Percentiles rank a stretch among this genome's conserved stretches.
phyloP scores from a whole-genome alignment of 2,888 invertebrate species.

The Hydroisotoma schaefferi region DNA sequence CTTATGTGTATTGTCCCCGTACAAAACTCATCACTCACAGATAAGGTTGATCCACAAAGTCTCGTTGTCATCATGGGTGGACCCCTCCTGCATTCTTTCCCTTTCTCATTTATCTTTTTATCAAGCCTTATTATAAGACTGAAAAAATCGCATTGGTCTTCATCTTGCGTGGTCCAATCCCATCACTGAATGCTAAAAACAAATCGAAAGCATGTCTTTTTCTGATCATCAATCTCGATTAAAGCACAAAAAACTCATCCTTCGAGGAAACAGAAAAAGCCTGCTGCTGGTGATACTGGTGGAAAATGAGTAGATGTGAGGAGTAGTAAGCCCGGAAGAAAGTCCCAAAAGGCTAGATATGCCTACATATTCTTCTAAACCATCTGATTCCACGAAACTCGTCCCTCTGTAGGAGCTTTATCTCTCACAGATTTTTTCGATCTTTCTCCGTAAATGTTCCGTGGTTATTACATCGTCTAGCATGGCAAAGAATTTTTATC shows the following conservation, averaged over 20 bases:
- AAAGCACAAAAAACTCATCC: slow-evolving; percentile 11
- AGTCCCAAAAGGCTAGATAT: too few species aligned
- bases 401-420: too few species aligned
- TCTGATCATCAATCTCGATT: slow-evolving; percentile 38
- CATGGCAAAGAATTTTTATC: too few species aligned
- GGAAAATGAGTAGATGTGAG: too few species aligned
- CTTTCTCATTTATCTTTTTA: not conserved
- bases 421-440: too few species aligned
- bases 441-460: too few species aligned
- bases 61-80: not conserved
- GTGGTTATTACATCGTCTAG: too few species aligned
- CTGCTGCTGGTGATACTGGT: too few species aligned
- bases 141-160: not conserved
- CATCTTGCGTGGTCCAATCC: slow-evolving; percentile 9
- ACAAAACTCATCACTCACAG: slow-evolving; percentile 10
- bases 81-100: not conserved
- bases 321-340: too few species aligned
- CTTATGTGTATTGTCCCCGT: not conserved
- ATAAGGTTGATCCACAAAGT: not conserved
- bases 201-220: slow-evolving; percentile 31
- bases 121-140: not conserved
- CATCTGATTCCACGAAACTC: too few species aligned
- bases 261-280: not conserved
- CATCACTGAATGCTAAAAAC: slow-evolving; percentile 18
- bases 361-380: too few species aligned